Base-by-base conservation (phyloP, 1,140 invertebrate genomes). In the Pseudomyrmex dendroicus region DNA sequence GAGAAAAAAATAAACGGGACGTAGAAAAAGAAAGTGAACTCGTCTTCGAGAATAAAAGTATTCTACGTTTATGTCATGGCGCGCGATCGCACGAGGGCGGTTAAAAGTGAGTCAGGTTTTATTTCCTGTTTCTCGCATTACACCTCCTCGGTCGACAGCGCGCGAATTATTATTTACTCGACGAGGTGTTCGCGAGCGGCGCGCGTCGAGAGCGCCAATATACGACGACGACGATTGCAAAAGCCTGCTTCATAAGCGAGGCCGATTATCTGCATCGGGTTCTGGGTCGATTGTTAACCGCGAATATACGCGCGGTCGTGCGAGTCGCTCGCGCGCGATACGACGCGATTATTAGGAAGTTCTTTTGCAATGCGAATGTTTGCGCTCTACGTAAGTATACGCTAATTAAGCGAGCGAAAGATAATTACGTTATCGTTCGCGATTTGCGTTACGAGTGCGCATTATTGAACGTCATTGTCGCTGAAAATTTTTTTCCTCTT, bases 81-180 rank as follows among this genome's bases (percentile, higher is more conserved):
- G 44, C 13, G 85, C 56, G 59, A 54, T 68, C 67, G 70, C 68
- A 86, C 73, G 50, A 63, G 61, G 70, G 73, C 85, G 61, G 73
- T 88, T 87, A 82, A 88, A 88, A 85, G 86, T 88, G 86, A 88
- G 72, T 87, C 86, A 87, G 86, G 76, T 88, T 88, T 88, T 85
- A 88, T 88, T 88, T 88, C 86, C 86, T 85, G 76, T 86, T 88
- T 82, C 61, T 82, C 61, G 85, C 83, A 72, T 86, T 87, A 84
- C 63, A n/a, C 59, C 35, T 67, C 22, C 68, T 59, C 52, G 61
- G 52, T 44, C 73, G 52, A 67, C 61, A 54, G 57, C 17, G 54
- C 72, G 80, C 56, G 57, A 83, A 83, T 83, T 85, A 74, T 88
- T 82, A 78, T 73, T 78, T 84, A 78, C 62, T 50, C 64, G 82